Conservation (phyloP, 2,888 invertebrate species). For the Myathropa florea region DNA sequence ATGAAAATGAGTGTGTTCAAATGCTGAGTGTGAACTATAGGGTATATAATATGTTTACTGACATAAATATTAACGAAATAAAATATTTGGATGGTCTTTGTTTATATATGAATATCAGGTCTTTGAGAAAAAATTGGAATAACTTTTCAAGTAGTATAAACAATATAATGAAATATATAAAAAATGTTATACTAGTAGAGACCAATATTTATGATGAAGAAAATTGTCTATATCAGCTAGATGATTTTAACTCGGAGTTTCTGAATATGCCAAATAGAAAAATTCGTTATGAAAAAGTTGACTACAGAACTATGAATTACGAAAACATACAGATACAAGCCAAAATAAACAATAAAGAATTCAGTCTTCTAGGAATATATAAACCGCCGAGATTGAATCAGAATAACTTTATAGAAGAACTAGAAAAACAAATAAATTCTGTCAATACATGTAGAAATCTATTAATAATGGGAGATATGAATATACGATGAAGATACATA, state of each 20-base stretch:
- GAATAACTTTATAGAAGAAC: no score
- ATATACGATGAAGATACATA: background rate
- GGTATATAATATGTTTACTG: background rate
- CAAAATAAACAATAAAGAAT: no score
- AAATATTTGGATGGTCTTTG: background rate
- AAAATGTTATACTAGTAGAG: no score
- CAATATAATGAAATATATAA: no score
- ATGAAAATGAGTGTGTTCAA: background rate
- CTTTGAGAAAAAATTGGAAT: background rate
- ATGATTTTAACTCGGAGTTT: no score
- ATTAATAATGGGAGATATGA: slow-evolving; percentile 19
- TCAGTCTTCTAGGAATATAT: no score
- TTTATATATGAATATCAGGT: background rate
- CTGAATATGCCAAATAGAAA: background rate
- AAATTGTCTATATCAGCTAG: no score
- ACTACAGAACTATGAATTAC: background rate
- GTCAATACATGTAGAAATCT: no score
- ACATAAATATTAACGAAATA: background rate
- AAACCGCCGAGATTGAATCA: no score
- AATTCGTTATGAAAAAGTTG: background rate
- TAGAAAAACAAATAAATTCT: no score
- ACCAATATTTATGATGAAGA: no score
- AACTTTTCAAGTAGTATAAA: no score
- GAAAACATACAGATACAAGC: slow-evolving; percentile 20
- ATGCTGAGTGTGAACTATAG: slow-evolving; percentile 3